Evolutionary conservation across 2,797 vertebrate species (phyloP).

Genomic region (Coluber constrictor): DNA sequence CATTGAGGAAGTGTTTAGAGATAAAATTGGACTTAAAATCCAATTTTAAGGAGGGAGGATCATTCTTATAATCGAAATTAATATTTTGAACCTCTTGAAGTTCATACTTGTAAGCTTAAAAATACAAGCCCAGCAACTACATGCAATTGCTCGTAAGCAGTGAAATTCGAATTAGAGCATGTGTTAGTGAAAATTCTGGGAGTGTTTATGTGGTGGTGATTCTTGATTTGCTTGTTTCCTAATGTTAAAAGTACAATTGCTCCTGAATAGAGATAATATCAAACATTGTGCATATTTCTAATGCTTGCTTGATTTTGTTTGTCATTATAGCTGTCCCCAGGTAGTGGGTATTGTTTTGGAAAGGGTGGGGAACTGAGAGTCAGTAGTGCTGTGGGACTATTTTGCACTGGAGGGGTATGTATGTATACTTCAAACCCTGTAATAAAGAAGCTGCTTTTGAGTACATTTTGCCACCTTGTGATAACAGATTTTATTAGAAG

Average conservation of each 20-base stretch:
- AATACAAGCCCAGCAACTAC: background rate
- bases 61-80: background rate
- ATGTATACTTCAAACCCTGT: slow-evolving; percentile 20
- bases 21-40: background rate
- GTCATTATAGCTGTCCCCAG: background rate
- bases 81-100: background rate
- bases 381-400: background rate
- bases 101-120: background rate
- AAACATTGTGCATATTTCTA: slow-evolving; percentile 19
- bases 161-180: background rate
- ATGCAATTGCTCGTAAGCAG: background rate
- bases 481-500: slow-evolving; percentile 1
- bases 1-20: background rate
- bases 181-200: slow-evolving; percentile 5
- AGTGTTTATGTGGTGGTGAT: background rate
- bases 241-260: slow-evolving; percentile 10
- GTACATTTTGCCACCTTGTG: slow-evolving; percentile 15
- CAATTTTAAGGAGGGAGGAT: background rate
- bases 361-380: background rate
- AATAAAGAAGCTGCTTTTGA: slow-evolving; percentile 33
- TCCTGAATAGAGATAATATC: background rate
- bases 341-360: background rate
- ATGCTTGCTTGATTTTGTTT: background rate
- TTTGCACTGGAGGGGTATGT: slow-evolving; percentile 19
- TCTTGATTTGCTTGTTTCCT: background rate